Base-by-base conservation (phyloP, 2,888 invertebrate species). In the Dichetophora obliterata region DNA sequence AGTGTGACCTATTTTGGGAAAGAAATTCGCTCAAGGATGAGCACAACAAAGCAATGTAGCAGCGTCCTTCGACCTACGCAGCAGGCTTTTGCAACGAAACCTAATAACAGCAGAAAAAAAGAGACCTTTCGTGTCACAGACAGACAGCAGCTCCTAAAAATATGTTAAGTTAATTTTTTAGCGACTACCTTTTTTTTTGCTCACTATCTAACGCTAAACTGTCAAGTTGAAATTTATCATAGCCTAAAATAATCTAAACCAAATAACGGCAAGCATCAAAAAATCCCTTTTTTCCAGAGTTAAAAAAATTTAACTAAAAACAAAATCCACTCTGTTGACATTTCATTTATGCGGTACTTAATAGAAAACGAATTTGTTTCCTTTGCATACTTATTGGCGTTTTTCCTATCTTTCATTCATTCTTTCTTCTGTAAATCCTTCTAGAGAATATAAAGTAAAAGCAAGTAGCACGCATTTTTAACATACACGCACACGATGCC, bases 301-400 rank as follows among this genome's bases (percentile, higher is more conserved):
- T 37, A 37, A 8, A 37, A 43, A 43, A 43, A 43, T 11, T 11
- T 31, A 50, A 22, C 14, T 16, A 70, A 50, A 24, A 31, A 70
- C n/a, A 22, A 24, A 31, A 48, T 63, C 31, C 34, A 31, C 50
- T 50, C 50, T 48, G 63, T 73, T 73, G 63, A 73, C 61, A 73
- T 63, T 73, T 73, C 63, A 63, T 73, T 72, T 73, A 73, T 73
- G 63, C 73, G 61, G 48, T 63, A 65, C 63, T 73, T 73, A 73
- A 73, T 73, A 73, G 73, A 73, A 73, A 63, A 63, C 73, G 63
- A 73, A 73, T 73, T 73, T 73, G 73, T 73, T 48, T 43, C 68
- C 22, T 57, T 57, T 19, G 19, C 19, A 31, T 24, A 57, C 70
- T 70, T 54, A 19, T 31, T 5, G 27, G 27, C 16, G 5, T 61